Conservation (phyloP, 1,140 invertebrate species). For the Mactra quadrangularis region DNA sequence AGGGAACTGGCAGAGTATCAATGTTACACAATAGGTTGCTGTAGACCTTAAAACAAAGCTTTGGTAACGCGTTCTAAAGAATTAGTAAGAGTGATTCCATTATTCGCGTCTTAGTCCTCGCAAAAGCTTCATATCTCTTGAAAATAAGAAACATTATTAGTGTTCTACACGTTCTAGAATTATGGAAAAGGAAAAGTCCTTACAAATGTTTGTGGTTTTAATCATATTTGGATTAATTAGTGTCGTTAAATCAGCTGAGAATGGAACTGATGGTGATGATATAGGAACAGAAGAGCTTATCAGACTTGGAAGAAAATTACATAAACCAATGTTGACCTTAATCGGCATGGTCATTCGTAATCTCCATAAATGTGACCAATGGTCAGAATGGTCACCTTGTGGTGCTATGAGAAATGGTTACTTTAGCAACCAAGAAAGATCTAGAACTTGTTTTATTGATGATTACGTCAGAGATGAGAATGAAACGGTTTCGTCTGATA, state of each 20-base stretch:
- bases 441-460: background rate
- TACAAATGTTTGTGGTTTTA: no score
- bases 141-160: no score
- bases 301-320: background rate
- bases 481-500: background rate
- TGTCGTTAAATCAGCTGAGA: background rate
- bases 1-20: no score
- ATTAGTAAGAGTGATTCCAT: no score
- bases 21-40: no score
- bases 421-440: conserved; percentile 3
- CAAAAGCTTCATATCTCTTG: no score
- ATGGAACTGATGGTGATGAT: background rate
- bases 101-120: no score
- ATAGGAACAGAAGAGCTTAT: background rate
- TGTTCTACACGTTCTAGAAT: no score
- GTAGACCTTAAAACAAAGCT: no score
- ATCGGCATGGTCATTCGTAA: conserved; percentile 13
- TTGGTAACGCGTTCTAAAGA: no score
- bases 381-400: conserved; percentile 15
- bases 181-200: no score
- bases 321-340: conserved; percentile 13
- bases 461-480: background rate
- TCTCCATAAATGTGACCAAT: conserved; percentile 1
- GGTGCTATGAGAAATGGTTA: background rate
- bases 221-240: no score